phyloP scores from a whole-genome alignment of 30 jellyfish, hydroid and myxozoan genomes.

The Rhopilema esculentum region DNA sequence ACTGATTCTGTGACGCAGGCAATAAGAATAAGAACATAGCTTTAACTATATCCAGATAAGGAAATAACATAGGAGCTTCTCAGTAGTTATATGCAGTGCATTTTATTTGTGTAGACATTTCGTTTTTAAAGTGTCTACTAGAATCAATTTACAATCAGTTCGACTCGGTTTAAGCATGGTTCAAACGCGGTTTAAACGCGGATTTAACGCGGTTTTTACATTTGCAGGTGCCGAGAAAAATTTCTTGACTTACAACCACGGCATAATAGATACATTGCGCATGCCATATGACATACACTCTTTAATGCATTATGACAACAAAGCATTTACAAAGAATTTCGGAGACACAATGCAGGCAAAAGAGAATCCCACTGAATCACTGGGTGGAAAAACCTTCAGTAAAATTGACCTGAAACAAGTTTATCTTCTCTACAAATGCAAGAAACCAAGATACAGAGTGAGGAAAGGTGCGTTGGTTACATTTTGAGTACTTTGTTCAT shows the following conservation, averaged over 20 bases:
- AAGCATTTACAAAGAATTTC: slow-evolving; percentile 83
- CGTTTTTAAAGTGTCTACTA: too few relatives aligned
- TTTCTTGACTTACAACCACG: slow-evolving; percentile 87
- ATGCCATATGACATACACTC: slow-evolving; percentile 90
- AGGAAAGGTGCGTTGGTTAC: slow-evolving; percentile 65
- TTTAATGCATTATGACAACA: slow-evolving; percentile 84
- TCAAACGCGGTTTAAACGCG: too few relatives aligned
- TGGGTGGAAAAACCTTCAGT: slow-evolving; percentile 81
- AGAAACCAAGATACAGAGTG: slow-evolving; percentile 63
- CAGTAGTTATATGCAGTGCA: too few relatives aligned
- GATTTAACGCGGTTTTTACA: neutral
- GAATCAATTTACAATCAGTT: too few relatives aligned
- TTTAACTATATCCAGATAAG: too few relatives aligned
- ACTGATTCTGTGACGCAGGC: too few relatives aligned
- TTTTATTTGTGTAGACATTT: too few relatives aligned
- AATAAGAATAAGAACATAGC: too few relatives aligned
- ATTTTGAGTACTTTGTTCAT: too few relatives aligned
- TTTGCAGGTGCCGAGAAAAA: slow-evolving; percentile 87
- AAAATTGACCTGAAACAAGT: slow-evolving; percentile 69
- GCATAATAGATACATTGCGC: slow-evolving; percentile 76
- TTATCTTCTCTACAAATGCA: slow-evolving; percentile 70
- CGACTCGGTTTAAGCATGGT: too few relatives aligned
- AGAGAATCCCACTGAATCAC: slow-evolving; percentile 74
- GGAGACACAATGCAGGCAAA: slow-evolving; percentile 84
- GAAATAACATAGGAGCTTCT: too few relatives aligned